A percentile compares a stretch with the other conserved stretches of the same genome.
These are phyloP conservation scores for Pagetopsis macropterus DNA, from an alignment of 2,797 vertebrate species.

Conservation along the genomic window DNA sequence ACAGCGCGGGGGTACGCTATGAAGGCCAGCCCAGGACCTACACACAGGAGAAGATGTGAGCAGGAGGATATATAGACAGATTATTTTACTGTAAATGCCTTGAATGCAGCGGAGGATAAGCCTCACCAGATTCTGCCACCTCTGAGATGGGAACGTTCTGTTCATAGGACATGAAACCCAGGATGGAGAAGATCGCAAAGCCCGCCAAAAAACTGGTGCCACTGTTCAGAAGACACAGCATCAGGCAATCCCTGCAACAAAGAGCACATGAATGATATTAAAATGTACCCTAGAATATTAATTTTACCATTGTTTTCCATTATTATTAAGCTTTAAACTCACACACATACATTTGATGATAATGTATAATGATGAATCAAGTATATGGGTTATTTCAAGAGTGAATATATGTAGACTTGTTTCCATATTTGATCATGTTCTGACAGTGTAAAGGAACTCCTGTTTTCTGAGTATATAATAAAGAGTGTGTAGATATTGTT, in stretches of 20 bases:
- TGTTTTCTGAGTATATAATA: neutral
- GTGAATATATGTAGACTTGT: neutral
- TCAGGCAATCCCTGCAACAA: conserved; percentile 87
- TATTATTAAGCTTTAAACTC: neutral
- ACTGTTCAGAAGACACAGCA: conserved; percentile 90
- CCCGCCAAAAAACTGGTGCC: conserved; percentile 92
- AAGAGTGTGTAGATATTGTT: neutral
- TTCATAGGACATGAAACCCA: conserved; percentile 93
- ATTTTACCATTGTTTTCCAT: neutral
- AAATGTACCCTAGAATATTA: neutral
- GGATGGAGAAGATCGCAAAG: conserved; percentile 94
- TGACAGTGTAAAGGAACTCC: neutral
- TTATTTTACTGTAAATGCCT: neutral
- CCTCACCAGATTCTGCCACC: conserved; percentile 90
- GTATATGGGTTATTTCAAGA: neutral
- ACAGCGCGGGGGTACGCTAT: conserved; percentile 94
- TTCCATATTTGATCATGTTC: neutral
- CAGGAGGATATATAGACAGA: neutral
- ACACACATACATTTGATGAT: neutral
- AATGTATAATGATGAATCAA: neutral
- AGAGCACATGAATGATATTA: neutral
- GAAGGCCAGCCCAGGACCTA: conserved; percentile 93
- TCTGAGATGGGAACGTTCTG: conserved; percentile 92
- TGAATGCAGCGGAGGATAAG: too few species aligned
- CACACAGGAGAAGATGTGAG: neutral